Conservation (phyloP, 2,888 invertebrate genomes). For the Ctenicera cuprea region DNA sequence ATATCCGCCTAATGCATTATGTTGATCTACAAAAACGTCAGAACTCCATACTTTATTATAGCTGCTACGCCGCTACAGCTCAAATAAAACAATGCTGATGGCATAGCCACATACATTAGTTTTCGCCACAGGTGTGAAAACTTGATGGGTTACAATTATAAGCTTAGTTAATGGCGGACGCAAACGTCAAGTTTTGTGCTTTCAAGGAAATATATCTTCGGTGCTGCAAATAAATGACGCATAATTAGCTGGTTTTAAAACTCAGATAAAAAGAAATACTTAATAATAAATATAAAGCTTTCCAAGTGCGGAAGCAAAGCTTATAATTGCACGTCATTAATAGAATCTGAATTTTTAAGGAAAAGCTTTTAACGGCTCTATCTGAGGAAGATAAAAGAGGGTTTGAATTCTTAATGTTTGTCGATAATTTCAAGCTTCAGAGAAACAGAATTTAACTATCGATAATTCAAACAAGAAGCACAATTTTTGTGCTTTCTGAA, state of each 20-base stretch:
- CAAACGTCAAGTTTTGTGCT: too few species aligned
- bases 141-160: not conserved
- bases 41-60: conserved; percentile 3
- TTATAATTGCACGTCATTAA: conserved; percentile 16
- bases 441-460: not conserved
- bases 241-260: not conserved
- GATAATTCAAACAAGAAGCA: not conserved
- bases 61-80: not conserved
- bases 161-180: conserved; percentile 1
- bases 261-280: conserved; percentile 5
- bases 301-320: conserved; percentile 1
- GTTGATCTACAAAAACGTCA: conserved; percentile 22
- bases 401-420: not conserved
- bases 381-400: not conserved
- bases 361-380: conserved; percentile 4
- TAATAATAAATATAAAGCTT: not conserved
- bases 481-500: too few species aligned
- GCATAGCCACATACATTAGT: not conserved
- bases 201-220: too few species aligned
- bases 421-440: not conserved
- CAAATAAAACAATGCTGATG: not conserved
- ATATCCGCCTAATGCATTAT: conserved; percentile 19
- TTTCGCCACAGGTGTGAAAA: conserved; percentile 1
- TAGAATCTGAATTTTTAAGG: conserved; percentile 8
- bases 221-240: too few species aligned